A percentile compares a stretch with the other conserved stretches of the same genome.
These are phyloP conservation scores for Lasioglossum malachurum DNA, from an alignment of 2,888 invertebrate species.

Conservation along the genomic window DNA sequence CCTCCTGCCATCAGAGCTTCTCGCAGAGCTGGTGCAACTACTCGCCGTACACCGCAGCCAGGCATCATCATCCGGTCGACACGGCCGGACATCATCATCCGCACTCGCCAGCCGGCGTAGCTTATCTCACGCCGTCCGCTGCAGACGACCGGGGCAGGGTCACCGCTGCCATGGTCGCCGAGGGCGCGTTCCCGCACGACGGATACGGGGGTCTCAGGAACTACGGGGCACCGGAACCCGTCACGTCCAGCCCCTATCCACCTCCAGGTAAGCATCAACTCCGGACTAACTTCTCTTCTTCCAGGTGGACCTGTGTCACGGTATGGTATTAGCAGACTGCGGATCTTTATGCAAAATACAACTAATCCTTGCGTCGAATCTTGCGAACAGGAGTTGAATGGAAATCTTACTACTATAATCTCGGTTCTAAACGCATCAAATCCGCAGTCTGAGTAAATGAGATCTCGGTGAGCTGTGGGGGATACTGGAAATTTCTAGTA, in stretches of 20 bases:
- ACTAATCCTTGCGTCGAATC: too few species aligned
- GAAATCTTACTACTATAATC: neutral
- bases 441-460: neutral
- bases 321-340: neutral
- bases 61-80: constrained; percentile 87
- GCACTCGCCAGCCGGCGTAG: constrained; percentile 86
- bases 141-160: constrained; percentile 90
- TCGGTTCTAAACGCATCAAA: neutral
- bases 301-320: neutral
- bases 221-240: constrained; percentile 90
- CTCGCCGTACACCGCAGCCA: constrained; percentile 87
- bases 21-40: constrained; percentile 92
- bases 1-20: constrained; percentile 90
- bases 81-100: constrained; percentile 87
- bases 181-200: constrained; percentile 90
- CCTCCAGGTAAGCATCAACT: constrained; percentile 90
- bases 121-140: constrained; percentile 88
- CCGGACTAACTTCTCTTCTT: constrained; percentile 20
- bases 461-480: neutral
- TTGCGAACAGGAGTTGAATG: too few species aligned
- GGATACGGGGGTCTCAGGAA: constrained; percentile 90
- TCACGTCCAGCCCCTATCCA: constrained; percentile 91
- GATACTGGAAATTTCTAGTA: neutral
- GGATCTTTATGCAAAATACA: neutral
- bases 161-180: constrained; percentile 86